Evolutionary conservation across 2,888 invertebrate genomes (phyloP).

Genomic region (Resseliella maxima): DNA sequence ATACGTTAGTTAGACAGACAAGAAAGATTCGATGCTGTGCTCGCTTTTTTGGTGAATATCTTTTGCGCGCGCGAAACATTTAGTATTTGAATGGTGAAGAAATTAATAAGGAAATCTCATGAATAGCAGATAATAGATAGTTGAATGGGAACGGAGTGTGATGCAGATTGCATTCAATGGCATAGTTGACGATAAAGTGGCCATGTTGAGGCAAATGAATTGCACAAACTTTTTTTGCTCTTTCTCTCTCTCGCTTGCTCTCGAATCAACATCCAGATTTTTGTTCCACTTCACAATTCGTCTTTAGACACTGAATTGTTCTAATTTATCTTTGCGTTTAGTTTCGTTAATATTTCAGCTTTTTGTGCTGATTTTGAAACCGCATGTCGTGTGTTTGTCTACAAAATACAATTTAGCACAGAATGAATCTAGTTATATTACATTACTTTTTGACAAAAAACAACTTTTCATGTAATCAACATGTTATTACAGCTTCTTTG

Average conservation of each 20-base stretch:
- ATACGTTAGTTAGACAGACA: conserved; percentile 14
- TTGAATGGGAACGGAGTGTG: background rate
- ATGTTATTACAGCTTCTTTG: conserved; percentile 10
- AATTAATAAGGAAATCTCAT: conserved; percentile 54
- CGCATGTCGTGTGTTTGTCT: conserved; percentile 22
- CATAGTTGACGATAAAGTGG: background rate
- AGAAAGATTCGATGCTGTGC: background rate
- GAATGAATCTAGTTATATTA: conserved; percentile 10
- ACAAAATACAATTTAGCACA: background rate
- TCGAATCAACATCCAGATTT: background rate
- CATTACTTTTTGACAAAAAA: conserved; percentile 14
- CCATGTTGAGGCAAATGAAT: conserved; percentile 46
- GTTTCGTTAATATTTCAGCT: background rate
- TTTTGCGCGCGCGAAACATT: conserved; percentile 25
- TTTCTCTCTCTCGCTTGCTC: too few species aligned
- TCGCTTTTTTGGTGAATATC: background rate
- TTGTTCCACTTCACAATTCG: background rate
- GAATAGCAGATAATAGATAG: conserved; percentile 38
- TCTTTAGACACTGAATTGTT: background rate
- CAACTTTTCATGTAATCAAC: conserved; percentile 50
- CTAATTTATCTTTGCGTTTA: background rate
- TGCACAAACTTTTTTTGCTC: background rate
- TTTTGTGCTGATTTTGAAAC: background rate
- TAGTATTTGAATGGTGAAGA: conserved; percentile 34
- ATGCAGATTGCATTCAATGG: conserved; percentile 40